Base-by-base conservation (phyloP, 2,113 vertebrate genomes). In the Orthonyx spaldingii region DNA sequence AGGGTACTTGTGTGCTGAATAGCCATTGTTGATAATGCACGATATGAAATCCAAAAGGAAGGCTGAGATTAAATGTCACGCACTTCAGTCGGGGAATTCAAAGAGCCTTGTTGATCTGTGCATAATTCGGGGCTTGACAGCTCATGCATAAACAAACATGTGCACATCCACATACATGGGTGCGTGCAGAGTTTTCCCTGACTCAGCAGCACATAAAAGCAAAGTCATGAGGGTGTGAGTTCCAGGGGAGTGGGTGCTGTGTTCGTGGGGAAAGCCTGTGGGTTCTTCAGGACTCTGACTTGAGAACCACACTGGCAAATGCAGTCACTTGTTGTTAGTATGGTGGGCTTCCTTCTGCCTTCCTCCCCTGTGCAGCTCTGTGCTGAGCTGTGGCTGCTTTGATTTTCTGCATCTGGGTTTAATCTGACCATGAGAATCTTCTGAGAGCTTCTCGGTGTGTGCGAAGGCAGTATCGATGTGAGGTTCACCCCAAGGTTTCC, bases 61-160 rank as follows among this genome's bases (percentile, higher is more conserved):
- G 60, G 72, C 13, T 84, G 68, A 77, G 91, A 94, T 95, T 65
- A 93, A 93, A 94, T 94, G 94, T 90, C 90, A 92, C 3, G 1
- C 87, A 39, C 75, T 94, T 91, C 75, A 79, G 89, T 57, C 1
- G 0, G 72, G 61, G 77, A 88, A 84, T 90, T 95, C 42, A 70
- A 19, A 88, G 64, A 83, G 87, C 71, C 71, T 93, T 89, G 93
- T 86, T 94, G 94, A 90, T 88, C 70, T 80, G 71, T 69, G 84
- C 71, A 35, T 72, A 88, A 93, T 50, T 87, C 0, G 1, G 37
- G 66, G 44, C 9, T 70, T 91, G 90, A 66, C 94, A 93, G 90
- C 92, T 95, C 93, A 37, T 86, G 92, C 92, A 89, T 93, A 95
- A 95, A 76, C 90, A 85, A 92, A 84, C 33, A 11, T 22, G 50